These are phyloP conservation scores for Brachypteracias leptosomus DNA, from an alignment of 2,113 vertebrate species.

Conservation along the genomic window DNA sequence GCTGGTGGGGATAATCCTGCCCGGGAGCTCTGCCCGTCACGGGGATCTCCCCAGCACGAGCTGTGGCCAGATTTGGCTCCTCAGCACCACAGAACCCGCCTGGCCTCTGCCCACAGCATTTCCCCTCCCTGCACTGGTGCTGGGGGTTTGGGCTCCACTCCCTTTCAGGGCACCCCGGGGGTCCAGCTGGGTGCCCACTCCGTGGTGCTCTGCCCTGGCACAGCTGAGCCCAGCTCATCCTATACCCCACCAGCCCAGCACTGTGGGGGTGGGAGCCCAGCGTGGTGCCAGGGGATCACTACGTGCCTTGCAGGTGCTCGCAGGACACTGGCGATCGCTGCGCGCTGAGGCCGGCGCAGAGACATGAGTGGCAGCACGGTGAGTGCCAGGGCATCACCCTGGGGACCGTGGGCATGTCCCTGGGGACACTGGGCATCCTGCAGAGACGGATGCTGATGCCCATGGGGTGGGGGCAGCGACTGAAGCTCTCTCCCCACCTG, in stretches of 20 bases:
- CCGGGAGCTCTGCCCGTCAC: fast-evolving
- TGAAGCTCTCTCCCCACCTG: neutral
- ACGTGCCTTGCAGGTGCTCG: neutral
- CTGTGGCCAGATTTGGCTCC: fast-evolving
- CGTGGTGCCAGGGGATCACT: neutral
- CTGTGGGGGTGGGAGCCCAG: neutral
- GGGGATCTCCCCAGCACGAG: neutral
- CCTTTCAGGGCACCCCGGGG: fast-evolving
- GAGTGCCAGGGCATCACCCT: neutral
- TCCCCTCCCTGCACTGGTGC: neutral
- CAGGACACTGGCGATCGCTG: neutral
- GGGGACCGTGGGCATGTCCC: neutral
- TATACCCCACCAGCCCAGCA: fast-evolving
- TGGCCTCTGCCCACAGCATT: fast-evolving
- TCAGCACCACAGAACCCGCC: fast-evolving
- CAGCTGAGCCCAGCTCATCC: neutral
- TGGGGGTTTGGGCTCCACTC: neutral
- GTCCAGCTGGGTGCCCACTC: neutral
- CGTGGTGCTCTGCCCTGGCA: neutral
- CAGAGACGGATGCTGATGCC: neutral
- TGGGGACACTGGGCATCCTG: neutral
- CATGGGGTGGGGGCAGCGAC: neutral
- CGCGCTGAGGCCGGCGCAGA: conserved; percentile 9
- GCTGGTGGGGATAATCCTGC: neutral
- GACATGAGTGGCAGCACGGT: conserved; percentile 78